Conservation (phyloP, 2,888 invertebrate genomes). For the Ecliptopera silaceata region DNA sequence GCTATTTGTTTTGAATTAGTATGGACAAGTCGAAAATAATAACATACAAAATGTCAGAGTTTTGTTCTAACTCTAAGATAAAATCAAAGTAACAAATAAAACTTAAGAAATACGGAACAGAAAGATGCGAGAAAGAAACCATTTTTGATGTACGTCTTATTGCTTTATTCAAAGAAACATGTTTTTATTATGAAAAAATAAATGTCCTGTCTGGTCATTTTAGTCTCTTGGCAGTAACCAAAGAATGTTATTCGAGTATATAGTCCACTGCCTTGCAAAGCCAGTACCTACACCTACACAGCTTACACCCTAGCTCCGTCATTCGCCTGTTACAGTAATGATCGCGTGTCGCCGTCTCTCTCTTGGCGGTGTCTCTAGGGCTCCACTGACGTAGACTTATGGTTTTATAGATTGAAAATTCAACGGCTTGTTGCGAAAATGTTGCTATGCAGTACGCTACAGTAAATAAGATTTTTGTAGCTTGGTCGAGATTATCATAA, state of each 20-base stretch:
- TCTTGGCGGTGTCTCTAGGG: conserved; percentile 47
- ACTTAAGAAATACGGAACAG: too few species aligned
- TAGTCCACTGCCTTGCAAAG: conserved; percentile 7
- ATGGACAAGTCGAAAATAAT: too few species aligned
- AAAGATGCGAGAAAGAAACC: too few species aligned
- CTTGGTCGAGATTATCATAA: too few species aligned
- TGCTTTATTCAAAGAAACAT: neutral
- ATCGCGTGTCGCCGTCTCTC: conserved; percentile 43
- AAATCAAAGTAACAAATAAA: too few species aligned
- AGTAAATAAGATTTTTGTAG: conserved; percentile 19
- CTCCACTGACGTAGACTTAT: conserved; percentile 52
- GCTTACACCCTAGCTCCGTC: conserved; percentile 19
- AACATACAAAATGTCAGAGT: too few species aligned
- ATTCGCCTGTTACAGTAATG: conserved; percentile 39
- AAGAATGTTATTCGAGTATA: conserved; percentile 5
- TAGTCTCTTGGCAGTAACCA: too few species aligned
- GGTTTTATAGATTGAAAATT: conserved; percentile 38
- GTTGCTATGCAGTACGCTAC: conserved; percentile 8
- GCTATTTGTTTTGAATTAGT: too few species aligned
- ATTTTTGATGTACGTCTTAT: too few species aligned
- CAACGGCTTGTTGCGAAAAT: conserved; percentile 43
- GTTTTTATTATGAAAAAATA: too few species aligned
- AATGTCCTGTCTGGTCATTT: too few species aligned
- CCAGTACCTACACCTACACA: conserved; percentile 27
- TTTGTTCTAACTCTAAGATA: too few species aligned